These are phyloP conservation scores for Rhodinocichla rosea DNA, from an alignment of 2,113 vertebrate genomes.

Conservation along the genomic window DNA sequence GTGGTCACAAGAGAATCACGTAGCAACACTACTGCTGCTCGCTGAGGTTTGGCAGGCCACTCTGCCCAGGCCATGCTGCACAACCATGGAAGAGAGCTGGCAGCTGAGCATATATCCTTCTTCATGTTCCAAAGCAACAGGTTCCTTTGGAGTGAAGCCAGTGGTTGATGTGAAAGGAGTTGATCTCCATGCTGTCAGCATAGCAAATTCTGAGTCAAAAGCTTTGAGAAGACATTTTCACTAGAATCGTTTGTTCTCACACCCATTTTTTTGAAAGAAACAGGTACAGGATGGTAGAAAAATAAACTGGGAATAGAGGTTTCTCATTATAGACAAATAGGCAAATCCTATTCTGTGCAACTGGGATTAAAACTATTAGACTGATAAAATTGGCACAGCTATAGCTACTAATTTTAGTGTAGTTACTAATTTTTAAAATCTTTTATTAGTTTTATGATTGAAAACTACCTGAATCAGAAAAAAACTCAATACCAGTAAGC, in stretches of 20 bases:
- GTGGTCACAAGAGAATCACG: neutral
- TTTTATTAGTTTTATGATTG: neutral
- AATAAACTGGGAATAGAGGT: neutral
- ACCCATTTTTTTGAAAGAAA: neutral
- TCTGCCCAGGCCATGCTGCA: neutral
- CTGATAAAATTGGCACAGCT: neutral
- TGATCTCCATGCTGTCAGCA: neutral
- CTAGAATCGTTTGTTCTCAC: neutral
- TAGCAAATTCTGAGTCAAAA: neutral
- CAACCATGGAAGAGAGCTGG: neutral
- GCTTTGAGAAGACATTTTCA: neutral
- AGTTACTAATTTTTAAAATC: neutral
- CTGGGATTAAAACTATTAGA: neutral
- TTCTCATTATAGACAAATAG: neutral
- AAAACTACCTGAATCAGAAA: neutral
- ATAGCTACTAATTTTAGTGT: neutral
- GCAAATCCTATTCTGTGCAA: neutral
- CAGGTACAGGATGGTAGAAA: neutral
- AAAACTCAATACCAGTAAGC: neutral
- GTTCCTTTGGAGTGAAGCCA: neutral
- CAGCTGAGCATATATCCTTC: fast-evolving
- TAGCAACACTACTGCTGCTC: neutral
- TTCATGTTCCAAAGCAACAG: neutral
- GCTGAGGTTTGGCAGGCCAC: neutral
- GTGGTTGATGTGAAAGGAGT: neutral